A percentile compares a stretch with the other conserved stretches of the same genome.
Conservation (phyloP, 2,888 invertebrate species). For the Tipula helvola region DNA sequence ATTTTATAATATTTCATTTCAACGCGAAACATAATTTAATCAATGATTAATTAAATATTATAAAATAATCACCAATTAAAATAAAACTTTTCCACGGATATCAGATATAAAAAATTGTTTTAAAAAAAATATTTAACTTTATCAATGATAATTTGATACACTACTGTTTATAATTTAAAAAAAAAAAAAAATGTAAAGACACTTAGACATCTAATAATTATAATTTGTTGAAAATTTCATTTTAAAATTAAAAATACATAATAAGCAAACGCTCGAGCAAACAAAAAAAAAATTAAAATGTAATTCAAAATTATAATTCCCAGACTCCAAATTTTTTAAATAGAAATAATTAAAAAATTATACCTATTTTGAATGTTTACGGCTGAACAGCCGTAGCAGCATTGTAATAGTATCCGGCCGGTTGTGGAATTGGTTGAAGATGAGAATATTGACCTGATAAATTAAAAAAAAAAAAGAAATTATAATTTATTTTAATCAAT, state of each 20-base stretch:
- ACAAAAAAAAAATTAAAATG: conserved; percentile 22
- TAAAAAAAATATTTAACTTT: not conserved
- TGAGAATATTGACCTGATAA: not conserved
- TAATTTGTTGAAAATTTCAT: not conserved
- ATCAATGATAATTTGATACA: not conserved
- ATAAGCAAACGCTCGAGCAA: conserved; percentile 7
- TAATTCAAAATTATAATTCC: not conserved
- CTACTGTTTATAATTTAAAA: not conserved
- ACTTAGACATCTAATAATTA: not conserved
- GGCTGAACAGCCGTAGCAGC: conserved; percentile 19
- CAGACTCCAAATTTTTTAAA: not conserved
- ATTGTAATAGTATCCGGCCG: not conserved
- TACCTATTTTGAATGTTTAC: conserved; percentile 16
- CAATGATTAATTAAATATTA: not conserved
- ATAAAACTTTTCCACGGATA: not conserved
- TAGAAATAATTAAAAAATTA: not conserved
- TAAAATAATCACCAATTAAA: not conserved
- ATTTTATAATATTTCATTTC: not conserved
- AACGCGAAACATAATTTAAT: not conserved
- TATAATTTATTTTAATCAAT: too few species aligned
- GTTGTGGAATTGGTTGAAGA: conserved; percentile 1
- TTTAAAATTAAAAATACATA: not conserved
- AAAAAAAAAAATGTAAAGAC: not conserved
- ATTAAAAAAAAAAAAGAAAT: too few species aligned
- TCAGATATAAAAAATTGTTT: not conserved